Evolutionary conservation across 2,797 vertebrate genomes (phyloP).

Genomic region (Valencia hispanica): DNA sequence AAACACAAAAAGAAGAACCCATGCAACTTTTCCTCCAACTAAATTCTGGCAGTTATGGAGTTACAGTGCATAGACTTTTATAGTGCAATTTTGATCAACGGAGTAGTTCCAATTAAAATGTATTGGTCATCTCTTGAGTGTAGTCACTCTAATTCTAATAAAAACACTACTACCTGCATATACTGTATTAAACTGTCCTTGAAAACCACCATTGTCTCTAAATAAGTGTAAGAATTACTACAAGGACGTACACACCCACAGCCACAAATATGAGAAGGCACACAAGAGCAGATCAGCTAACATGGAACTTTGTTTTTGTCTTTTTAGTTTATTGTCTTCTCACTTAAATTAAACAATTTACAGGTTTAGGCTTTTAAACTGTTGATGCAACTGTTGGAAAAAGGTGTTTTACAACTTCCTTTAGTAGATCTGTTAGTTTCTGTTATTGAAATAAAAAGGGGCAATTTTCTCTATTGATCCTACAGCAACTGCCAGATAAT

Average conservation of each 20-base stretch:
- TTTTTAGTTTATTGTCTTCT: background rate
- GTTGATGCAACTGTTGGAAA: background rate
- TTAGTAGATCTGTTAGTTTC: background rate
- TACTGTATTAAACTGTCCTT: background rate
- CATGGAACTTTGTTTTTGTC: background rate
- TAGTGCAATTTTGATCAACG: background rate
- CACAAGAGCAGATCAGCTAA: background rate
- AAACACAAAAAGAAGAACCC: background rate
- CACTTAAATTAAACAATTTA: background rate
- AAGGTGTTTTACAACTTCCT: background rate
- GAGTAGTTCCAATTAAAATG: background rate
- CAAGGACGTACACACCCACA: background rate
- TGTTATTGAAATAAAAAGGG: slow-evolving; percentile 7
- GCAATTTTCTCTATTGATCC: slow-evolving; percentile 3
- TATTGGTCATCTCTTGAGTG: background rate
- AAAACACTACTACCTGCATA: background rate
- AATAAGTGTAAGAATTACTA: background rate
- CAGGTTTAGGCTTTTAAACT: background rate
- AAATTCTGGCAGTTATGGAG: background rate
- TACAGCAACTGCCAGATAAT: slow-evolving; percentile 1
- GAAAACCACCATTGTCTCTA: background rate
- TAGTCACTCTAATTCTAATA: background rate
- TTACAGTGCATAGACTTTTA: background rate
- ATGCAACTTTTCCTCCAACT: background rate
- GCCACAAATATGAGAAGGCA: background rate